These are phyloP conservation scores for Orius insidiosus DNA, from an alignment of 1,140 invertebrate genomes.

Conservation along the genomic window DNA sequence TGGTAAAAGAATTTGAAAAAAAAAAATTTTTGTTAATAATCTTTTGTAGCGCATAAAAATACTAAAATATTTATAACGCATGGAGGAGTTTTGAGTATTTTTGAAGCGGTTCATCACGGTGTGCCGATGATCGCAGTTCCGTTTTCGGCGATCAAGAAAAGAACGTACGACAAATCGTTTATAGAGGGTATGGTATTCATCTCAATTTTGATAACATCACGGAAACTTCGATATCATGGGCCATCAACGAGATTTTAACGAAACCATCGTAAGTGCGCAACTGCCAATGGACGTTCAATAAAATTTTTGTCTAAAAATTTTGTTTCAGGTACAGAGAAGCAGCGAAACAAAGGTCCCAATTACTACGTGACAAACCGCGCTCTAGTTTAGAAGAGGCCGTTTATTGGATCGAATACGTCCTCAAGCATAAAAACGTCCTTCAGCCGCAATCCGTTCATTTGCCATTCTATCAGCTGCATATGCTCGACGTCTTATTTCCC, in stretches of 20 bases:
- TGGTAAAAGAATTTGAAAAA: conserved; percentile 26
- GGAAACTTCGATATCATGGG: conserved; percentile 30
- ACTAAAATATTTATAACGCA: conserved; percentile 27
- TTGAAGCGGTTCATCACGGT: conserved; percentile 29
- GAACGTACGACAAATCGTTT: conserved; percentile 6
- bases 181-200: conserved; percentile 42
- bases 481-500: conserved; percentile 28
- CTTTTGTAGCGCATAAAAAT: conserved; percentile 25
- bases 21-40: conserved; percentile 24
- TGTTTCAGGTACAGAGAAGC: conserved; percentile 27
- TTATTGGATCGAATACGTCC: conserved; percentile 39
- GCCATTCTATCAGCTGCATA: conserved; percentile 30
- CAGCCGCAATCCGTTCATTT: conserved; percentile 22
- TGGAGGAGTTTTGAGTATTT: conserved; percentile 27
- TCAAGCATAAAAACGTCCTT: conserved; percentile 27
- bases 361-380: conserved; percentile 33
- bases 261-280: background rate
- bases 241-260: conserved; percentile 31
- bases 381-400: conserved; percentile 32
- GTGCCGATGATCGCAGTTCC: conserved; percentile 31
- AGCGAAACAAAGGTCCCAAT: conserved; percentile 31
- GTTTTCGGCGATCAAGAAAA: conserved; percentile 27
- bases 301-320: conserved; percentile 9
- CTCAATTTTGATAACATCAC: conserved; percentile 33
- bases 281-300: too few species aligned